Evolutionary conservation across 92 coral and sea anemone species (phyloP).

Genomic region (Pocillopora grandis): DNA sequence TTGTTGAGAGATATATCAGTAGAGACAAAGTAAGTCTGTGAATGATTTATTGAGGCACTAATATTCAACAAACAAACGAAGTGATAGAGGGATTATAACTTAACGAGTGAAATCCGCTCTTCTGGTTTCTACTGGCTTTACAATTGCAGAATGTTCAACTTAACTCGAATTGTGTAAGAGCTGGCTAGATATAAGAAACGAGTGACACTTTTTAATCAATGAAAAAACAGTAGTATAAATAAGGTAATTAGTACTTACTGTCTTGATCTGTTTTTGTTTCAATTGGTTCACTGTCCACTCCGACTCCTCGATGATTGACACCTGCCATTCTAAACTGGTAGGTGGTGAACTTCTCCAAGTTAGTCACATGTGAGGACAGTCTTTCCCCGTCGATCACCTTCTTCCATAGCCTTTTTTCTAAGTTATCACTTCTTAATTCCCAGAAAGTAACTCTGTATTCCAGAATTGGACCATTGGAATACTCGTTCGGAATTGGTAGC

Average conservation of each 20-base stretch:
- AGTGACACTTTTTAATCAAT: not conserved
- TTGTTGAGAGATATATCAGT: too few relatives aligned
- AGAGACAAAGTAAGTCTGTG: too few relatives aligned
- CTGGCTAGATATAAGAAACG: not conserved
- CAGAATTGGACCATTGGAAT: slow-evolving; percentile 69
- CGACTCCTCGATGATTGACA: slow-evolving; percentile 78
- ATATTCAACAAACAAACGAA: too few relatives aligned
- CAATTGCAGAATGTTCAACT: too few relatives aligned
- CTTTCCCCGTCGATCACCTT: slow-evolving; percentile 28
- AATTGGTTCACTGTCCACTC: slow-evolving; percentile 73
- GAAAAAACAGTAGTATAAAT: not conserved
- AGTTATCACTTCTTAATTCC: not conserved
- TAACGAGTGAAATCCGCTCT: too few relatives aligned
- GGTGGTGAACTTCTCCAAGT: slow-evolving; percentile 63
- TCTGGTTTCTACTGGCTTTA: too few relatives aligned
- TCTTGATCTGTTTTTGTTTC: slow-evolving; percentile 76
- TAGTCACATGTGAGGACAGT: slow-evolving; percentile 31
- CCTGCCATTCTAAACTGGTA: slow-evolving; percentile 81
- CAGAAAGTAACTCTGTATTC: slow-evolving; percentile 63
- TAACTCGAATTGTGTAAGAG: too few relatives aligned
- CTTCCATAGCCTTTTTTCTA: not conserved
- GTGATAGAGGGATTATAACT: too few relatives aligned
- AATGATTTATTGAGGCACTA: too few relatives aligned
- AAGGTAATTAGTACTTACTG: slow-evolving; percentile 51
- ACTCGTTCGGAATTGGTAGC: slow-evolving; percentile 53